Evolutionary conservation across 2,888 invertebrate genomes (phyloP), one percentile per base, ranked within the genome.

Genomic region (Drosophila niveifrons): DNA sequence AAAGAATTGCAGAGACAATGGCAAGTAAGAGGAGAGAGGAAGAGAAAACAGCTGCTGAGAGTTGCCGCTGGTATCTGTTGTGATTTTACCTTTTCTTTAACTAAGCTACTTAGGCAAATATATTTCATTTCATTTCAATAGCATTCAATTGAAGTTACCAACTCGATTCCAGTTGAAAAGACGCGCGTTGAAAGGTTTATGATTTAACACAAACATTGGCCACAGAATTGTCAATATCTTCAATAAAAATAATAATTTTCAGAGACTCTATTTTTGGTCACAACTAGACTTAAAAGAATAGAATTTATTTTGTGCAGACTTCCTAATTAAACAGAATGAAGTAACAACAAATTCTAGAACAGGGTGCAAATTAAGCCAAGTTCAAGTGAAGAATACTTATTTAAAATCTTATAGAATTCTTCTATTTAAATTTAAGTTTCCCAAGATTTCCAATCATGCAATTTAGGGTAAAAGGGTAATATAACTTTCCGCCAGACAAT

Each of bases 51-150:
- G 34, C 11, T 34, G 31, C 17, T 43, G 7, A 34, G 15, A 10
- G 7, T 18, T 13, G 51, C 36, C 29, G n/a, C 36, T 52, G 4
- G n/a, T 13, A 3, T 11, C n/a, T 11, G n/a, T 34, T 44, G 10
- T 34, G 34, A 34, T 23, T 44, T 34, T 13, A 34, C 34, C 18
- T 31, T 44, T 18, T 18, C 10, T 10, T 28, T 29, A 29, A 15
- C 11, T 43, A 53, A 43, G 29, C 53, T 15, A n/a, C 39, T 28
- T 52, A 53, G 8, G 17, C 9, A 55, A 31, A 44, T 18, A 8
- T 31, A 43, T 29, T 23, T 23, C 6, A 43, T 31, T 44, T n/a
- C 9, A 43, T 18, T 31, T 18, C 9, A 55, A 18, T 55, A n/a
- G 31, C 29, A 43, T 55, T 15, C 10, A 51, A 36, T 8, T 34